Evolutionary conservation across 1,140 invertebrate species (phyloP).

Genomic region (Stegodyphus mimosarum): DNA sequence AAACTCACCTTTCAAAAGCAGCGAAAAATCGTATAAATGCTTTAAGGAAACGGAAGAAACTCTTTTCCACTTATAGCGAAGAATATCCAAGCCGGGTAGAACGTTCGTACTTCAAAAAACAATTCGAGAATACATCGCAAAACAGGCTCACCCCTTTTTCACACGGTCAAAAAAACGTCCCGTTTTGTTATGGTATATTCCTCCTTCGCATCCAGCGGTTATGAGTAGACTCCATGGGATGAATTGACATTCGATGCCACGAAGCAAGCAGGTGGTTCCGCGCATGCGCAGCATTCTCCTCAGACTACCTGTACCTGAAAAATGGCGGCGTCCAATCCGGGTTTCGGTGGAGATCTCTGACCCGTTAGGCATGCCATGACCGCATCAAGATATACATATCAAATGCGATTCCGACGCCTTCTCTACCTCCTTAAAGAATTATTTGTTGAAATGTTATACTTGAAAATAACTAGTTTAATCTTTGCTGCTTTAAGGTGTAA

Average conservation of each 20-base stretch:
- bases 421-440: background rate
- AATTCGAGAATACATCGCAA: background rate
- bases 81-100: no score
- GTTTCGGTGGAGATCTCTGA: slow-evolving; percentile 32
- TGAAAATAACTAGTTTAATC: background rate
- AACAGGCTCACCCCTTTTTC: slow-evolving; percentile 25
- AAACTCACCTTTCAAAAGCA: no score
- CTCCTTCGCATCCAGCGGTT: slow-evolving; percentile 16
- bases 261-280: slow-evolving; percentile 52
- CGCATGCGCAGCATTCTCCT: slow-evolving; percentile 24
- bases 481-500: background rate
- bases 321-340: slow-evolving; percentile 40
- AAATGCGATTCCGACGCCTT: background rate
- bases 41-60: no score
- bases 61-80: no score
- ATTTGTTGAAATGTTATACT: background rate
- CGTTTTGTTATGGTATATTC: slow-evolving; percentile 27
- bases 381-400: slow-evolving; percentile 2
- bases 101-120: no score
- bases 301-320: slow-evolving; percentile 56
- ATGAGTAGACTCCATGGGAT: slow-evolving; percentile 20
- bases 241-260: slow-evolving; percentile 51
- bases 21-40: no score
- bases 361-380: slow-evolving; percentile 49
- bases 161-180: slow-evolving; percentile 23